These are phyloP conservation scores for Pseudomyrmex gracilis DNA, from an alignment of 1,140 invertebrate species.

Conservation along the genomic window DNA sequence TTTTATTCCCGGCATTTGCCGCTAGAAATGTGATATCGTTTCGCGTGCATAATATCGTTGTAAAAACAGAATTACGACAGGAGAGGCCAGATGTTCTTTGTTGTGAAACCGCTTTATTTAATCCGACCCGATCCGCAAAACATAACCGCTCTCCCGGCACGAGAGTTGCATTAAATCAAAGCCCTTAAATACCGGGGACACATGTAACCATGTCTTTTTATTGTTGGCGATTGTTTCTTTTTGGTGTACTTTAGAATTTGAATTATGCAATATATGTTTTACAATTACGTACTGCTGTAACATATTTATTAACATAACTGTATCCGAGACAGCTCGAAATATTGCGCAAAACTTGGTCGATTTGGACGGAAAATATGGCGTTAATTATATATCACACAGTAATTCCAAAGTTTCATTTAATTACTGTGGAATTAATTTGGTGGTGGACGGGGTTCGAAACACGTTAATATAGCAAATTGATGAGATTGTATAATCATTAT, in stretches of 20 bases:
- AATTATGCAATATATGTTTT: background rate
- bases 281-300: background rate
- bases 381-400: background rate
- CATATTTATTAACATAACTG: no score
- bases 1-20: background rate
- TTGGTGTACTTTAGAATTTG: background rate
- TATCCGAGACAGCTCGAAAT: background rate
- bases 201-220: background rate
- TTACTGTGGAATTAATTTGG: constrained; percentile 35
- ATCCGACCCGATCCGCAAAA: constrained; percentile 17
- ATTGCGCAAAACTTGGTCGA: background rate
- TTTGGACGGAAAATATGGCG: background rate
- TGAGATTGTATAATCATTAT: constrained; percentile 52
- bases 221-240: no score
- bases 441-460: background rate
- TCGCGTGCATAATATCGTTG: constrained; percentile 15
- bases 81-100: constrained; percentile 26
- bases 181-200: background rate
- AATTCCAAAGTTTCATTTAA: constrained; percentile 30
- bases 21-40: constrained; percentile 6
- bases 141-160: background rate
- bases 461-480: constrained; percentile 12
- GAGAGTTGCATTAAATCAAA: constrained; percentile 20
- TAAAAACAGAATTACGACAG: constrained; percentile 26
- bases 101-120: constrained; percentile 17